Conservation (phyloP, 2,113 vertebrate genomes). For the Cinclus mexicanus region DNA sequence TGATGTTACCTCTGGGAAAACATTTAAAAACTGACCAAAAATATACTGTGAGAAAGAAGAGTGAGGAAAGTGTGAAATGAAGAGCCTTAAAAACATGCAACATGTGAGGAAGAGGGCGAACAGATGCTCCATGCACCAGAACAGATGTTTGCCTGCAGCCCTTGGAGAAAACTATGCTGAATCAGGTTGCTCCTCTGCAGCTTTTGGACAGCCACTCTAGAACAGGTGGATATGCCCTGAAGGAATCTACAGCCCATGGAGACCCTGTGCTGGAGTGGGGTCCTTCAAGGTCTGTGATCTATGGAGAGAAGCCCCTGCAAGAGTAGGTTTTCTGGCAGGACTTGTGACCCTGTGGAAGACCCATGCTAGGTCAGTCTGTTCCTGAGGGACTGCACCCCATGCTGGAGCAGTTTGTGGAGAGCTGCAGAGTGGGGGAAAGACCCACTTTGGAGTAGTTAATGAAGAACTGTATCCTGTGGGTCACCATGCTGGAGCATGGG, state of each 20-base stretch:
- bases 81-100: not conserved
- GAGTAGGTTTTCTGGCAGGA: not conserved
- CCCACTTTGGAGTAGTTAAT: not conserved
- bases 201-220: not conserved
- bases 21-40: not conserved
- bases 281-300: not conserved
- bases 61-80: not conserved
- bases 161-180: not conserved
- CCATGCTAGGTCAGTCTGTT: not conserved
- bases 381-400: not conserved
- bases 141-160: not conserved
- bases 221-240: not conserved
- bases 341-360: not conserved
- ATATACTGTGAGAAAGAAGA: not conserved
- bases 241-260: fast-evolving
- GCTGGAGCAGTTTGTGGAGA: not conserved
- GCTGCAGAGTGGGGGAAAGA: not conserved
- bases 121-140: fast-evolving
- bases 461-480: not conserved
- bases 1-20: not conserved
- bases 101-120: fast-evolving
- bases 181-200: not conserved
- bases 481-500: not conserved
- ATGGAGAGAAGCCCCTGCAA: not conserved
- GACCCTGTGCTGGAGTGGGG: not conserved